Conservation (phyloP, 1,140 invertebrate species). For the Drosophila nigrodunni region DNA sequence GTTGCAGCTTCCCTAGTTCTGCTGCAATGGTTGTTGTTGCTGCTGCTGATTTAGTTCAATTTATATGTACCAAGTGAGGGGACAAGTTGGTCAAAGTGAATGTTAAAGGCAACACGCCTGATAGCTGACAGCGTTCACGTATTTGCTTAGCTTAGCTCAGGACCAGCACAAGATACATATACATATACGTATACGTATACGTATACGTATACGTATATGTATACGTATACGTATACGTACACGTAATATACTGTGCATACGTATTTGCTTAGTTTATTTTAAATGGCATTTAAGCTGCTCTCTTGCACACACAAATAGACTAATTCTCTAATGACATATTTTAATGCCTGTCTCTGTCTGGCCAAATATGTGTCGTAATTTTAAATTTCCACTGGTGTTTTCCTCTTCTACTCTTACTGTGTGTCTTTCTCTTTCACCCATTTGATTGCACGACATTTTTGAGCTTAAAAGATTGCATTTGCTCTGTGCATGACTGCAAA, state of each 20-base stretch:
- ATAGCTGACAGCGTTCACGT: slow-evolving; percentile 39
- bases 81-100: slow-evolving; percentile 10
- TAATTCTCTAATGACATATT: slow-evolving; percentile 79
- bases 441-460: slow-evolving; percentile 23
- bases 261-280: slow-evolving; percentile 78
- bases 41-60: slow-evolving; percentile 77
- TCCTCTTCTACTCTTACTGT: not conserved
- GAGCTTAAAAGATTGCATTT: slow-evolving; percentile 27
- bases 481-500: slow-evolving; percentile 45
- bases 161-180: slow-evolving; percentile 1
- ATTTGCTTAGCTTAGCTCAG: slow-evolving; percentile 24
- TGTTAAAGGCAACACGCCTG: slow-evolving; percentile 35
- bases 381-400: slow-evolving; percentile 61
- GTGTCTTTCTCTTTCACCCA: not conserved
- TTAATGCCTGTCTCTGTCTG: slow-evolving; percentile 60
- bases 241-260: slow-evolving; percentile 18
- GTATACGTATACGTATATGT: no score
- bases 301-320: slow-evolving; percentile 33
- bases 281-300: slow-evolving; percentile 75
- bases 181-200: slow-evolving; percentile 16
- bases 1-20: slow-evolving; percentile 24
- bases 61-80: slow-evolving; percentile 53
- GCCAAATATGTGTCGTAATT: slow-evolving; percentile 72
- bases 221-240: slow-evolving; percentile 14
- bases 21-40: slow-evolving; percentile 13